A percentile compares a stretch with the other conserved stretches of the same genome.
Evolutionary conservation across 2,797 vertebrate genomes (phyloP).

Genomic region (Cirrhinus mrigala): DNA sequence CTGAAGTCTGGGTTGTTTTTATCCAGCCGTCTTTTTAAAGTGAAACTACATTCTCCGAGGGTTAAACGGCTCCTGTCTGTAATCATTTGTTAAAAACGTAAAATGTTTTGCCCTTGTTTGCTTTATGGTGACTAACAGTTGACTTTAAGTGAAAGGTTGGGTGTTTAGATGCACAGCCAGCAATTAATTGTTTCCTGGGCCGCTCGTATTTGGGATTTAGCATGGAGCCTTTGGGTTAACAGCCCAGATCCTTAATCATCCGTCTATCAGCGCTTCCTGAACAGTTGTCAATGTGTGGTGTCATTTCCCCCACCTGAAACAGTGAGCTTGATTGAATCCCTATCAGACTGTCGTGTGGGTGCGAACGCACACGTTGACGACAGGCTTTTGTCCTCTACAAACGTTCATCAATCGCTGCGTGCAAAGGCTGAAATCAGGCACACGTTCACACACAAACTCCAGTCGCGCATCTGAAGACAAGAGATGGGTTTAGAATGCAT

Average conservation of each 20-base stretch:
- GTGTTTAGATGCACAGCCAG: conserved; percentile 11
- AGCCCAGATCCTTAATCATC: conserved; percentile 10
- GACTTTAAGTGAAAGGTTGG: neutral
- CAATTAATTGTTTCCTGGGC: conserved; percentile 2
- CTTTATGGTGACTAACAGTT: conserved; percentile 4
- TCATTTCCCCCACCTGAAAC: conserved; percentile 13
- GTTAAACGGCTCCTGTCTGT: neutral
- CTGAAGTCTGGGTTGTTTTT: no score
- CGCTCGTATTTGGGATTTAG: neutral
- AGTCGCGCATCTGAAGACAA: conserved; percentile 17
- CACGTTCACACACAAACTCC: conserved; percentile 29
- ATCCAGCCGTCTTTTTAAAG: no score
- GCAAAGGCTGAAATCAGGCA: conserved; percentile 4
- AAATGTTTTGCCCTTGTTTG: neutral
- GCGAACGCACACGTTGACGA: neutral
- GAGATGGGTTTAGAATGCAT: conserved; percentile 76
- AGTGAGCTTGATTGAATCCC: neutral
- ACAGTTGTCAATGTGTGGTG: conserved; percentile 12
- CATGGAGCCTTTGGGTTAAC: neutral
- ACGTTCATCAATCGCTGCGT: neutral
- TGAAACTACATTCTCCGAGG: neutral
- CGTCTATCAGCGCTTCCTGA: conserved; percentile 1
- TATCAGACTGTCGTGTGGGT: neutral
- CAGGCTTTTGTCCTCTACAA: neutral
- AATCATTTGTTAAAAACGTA: neutral